A percentile compares a stretch with the other conserved stretches of the same genome.
Conservation (phyloP, 2,113 vertebrate genomes). For the Lampris incognitus region DNA sequence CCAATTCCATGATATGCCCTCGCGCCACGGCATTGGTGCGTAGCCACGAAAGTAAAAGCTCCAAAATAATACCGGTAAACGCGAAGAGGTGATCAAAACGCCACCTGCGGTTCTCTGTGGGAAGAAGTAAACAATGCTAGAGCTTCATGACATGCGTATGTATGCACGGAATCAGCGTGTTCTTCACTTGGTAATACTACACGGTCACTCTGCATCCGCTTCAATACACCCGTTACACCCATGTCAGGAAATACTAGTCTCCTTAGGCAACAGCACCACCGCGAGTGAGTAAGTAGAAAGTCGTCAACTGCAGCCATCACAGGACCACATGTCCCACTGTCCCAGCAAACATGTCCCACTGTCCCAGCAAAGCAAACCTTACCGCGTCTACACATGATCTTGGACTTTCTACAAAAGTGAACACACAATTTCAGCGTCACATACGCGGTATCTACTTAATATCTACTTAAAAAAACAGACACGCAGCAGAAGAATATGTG, state of each 20-base stretch:
- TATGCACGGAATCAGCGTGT: neutral
- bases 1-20: conserved; percentile 41
- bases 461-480: too few relatives aligned
- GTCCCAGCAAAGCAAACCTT: too few relatives aligned
- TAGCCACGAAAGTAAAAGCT: neutral
- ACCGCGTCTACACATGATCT: too few relatives aligned
- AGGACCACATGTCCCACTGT: neutral
- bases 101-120: too few relatives aligned
- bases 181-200: conserved; percentile 4
- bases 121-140: neutral
- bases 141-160: neutral
- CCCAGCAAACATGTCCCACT: too few relatives aligned
- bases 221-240: neutral
- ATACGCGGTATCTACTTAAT: too few relatives aligned
- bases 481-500: too few relatives aligned
- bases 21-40: conserved; percentile 33
- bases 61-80: neutral
- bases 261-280: conserved; percentile 79
- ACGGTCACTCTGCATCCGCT: neutral
- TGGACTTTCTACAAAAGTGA: too few relatives aligned
- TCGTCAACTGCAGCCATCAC: neutral
- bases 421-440: too few relatives aligned
- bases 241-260: conserved; percentile 19
- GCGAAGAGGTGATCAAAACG: too few relatives aligned
- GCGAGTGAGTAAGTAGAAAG: conserved; percentile 51